Conservation (phyloP, 2,113 vertebrate genomes). For the Pelobates fuscus region DNA sequence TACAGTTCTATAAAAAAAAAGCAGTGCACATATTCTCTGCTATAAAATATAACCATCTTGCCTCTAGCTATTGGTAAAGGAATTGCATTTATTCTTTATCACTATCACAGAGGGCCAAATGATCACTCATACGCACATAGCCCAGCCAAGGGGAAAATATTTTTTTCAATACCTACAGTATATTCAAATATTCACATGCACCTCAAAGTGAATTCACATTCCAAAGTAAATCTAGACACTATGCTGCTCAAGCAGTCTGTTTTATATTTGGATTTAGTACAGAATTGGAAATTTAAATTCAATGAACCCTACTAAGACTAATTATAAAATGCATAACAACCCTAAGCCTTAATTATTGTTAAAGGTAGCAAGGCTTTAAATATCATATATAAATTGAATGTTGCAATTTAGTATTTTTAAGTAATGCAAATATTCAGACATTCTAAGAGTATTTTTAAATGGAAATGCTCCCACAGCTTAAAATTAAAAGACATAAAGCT, state of each 20-base stretch:
- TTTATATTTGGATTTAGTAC: conserved; percentile 21
- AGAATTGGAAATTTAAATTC: conserved; percentile 22
- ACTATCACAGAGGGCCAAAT: too few relatives aligned
- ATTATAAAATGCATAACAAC: conserved; percentile 39
- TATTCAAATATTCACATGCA: too few relatives aligned
- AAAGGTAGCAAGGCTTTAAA: conserved; percentile 34
- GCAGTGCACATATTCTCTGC: too few relatives aligned
- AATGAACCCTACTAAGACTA: conserved; percentile 23
- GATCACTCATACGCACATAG: too few relatives aligned
- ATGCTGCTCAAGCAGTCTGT: neutral
- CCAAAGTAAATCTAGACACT: neutral
- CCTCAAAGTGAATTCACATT: neutral
- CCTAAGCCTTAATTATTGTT: conserved; percentile 22
- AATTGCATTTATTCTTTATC: too few relatives aligned
- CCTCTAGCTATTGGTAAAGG: too few relatives aligned
- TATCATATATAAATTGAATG: conserved; percentile 27
- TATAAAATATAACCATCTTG: too few relatives aligned
- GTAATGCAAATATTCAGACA: conserved; percentile 14
- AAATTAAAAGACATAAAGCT: conserved; percentile 19
- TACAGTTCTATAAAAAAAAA: too few relatives aligned
- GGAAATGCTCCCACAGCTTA: conserved; percentile 11
- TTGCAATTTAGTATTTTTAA: conserved; percentile 13
- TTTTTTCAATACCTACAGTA: too few relatives aligned
- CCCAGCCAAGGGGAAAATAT: too few relatives aligned
- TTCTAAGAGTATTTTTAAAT: conserved; percentile 17